A percentile compares a stretch with the other conserved stretches of the same genome.
Conservation (phyloP, 2,797 vertebrate genomes). For the Microchirus variegatus region DNA sequence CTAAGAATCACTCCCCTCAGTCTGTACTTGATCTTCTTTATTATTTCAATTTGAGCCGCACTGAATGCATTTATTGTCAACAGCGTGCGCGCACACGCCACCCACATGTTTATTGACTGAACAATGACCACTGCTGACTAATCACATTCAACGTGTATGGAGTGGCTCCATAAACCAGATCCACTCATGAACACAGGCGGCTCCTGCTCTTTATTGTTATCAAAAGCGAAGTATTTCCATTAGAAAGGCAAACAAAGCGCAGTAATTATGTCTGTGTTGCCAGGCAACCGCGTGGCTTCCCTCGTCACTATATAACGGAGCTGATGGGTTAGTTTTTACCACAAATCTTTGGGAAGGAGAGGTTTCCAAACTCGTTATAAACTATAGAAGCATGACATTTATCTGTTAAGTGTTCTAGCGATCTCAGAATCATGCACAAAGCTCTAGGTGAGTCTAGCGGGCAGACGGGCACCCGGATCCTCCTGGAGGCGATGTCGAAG, state of each 20-base stretch:
- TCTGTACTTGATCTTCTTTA: neutral
- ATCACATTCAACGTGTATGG: constrained; percentile 57
- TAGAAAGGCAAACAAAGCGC: constrained; percentile 66
- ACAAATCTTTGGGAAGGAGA: constrained; percentile 25
- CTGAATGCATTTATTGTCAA: neutral
- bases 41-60: neutral
- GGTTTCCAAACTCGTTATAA: constrained; percentile 26
- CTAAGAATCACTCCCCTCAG: neutral
- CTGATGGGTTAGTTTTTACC: constrained; percentile 26
- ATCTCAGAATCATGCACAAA: constrained; percentile 60
- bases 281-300: constrained; percentile 58
- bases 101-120: constrained; percentile 10
- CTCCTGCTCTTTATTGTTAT: constrained; percentile 60
- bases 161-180: constrained; percentile 41
- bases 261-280: constrained; percentile 67
- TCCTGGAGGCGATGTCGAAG: constrained; percentile 79
- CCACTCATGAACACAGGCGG: constrained; percentile 38
- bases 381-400: neutral
- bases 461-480: constrained; percentile 67
- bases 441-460: constrained; percentile 46
- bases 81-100: neutral
- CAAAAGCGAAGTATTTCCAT: constrained; percentile 66
- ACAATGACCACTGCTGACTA: constrained; percentile 39
- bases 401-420: neutral
- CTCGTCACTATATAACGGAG: constrained; percentile 55